Conservation (phyloP, 1,140 invertebrate species). For the Drosophila ironensis region DNA sequence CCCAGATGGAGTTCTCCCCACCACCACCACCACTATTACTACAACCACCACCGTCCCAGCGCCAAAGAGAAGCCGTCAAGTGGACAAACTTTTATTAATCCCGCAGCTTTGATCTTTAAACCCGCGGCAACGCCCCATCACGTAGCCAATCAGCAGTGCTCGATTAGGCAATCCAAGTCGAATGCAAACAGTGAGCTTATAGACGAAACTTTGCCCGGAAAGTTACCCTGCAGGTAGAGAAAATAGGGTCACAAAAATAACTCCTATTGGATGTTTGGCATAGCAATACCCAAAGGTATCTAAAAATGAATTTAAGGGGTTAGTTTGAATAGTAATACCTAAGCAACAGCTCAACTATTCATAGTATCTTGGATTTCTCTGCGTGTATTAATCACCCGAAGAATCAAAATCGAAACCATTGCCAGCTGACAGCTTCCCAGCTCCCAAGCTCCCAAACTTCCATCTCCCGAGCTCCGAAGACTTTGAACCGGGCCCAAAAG, state of each 20-base stretch:
- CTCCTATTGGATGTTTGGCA: no score
- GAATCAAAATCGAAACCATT: neutral
- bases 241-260: no score
- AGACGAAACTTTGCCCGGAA: neutral
- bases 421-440: constrained; percentile 33
- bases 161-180: constrained; percentile 40
- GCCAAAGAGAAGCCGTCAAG: neutral
- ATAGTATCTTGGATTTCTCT: neutral
- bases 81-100: constrained; percentile 23
- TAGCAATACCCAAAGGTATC: no score
- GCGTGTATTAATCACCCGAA: neutral
- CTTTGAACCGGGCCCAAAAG: constrained; percentile 2
- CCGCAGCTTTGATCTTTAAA: neutral
- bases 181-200: constrained; percentile 49
- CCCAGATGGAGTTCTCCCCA: neutral
- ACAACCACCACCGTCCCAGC: no score
- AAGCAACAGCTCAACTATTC: no score
- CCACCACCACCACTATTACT: no score
- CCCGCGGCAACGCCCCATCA: constrained; percentile 30
- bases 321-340: no score
- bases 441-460: no score
- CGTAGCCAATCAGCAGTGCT: constrained; percentile 21
- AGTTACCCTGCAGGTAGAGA: neutral
- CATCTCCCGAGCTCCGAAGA: no score
- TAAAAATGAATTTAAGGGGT: no score